phyloP scores from a whole-genome alignment of 2,888 invertebrate genomes.

The Scaptomyza tumidula region DNA sequence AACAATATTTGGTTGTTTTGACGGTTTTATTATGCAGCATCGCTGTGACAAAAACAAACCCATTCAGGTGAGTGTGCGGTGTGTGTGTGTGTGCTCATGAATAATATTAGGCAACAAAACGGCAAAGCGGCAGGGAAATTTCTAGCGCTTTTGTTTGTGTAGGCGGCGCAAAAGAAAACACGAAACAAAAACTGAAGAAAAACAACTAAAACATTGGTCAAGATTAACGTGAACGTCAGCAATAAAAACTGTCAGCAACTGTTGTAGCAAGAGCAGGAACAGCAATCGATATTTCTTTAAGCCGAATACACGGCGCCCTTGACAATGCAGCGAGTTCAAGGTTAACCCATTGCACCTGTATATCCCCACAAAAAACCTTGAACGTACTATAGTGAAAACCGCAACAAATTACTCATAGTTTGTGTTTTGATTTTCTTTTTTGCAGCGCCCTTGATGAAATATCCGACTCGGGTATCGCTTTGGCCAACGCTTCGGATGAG shows the following conservation, averaged over 20 bases:
- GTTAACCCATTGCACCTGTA: constrained; percentile 44
- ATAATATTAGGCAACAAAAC: constrained; percentile 5
- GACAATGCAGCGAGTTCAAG: constrained; percentile 64
- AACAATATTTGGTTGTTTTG: constrained; percentile 28
- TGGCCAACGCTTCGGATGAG: constrained; percentile 52
- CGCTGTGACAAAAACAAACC: constrained; percentile 23
- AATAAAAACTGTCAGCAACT: neutral
- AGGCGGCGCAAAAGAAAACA: constrained; percentile 13
- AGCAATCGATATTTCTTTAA: constrained; percentile 50
- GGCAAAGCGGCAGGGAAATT: constrained; percentile 21
- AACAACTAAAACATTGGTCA: neutral
- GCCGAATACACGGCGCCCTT: constrained; percentile 17
- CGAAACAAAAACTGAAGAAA: constrained; percentile 13
- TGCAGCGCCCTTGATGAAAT: constrained; percentile 42
- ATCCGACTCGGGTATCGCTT: constrained; percentile 42
- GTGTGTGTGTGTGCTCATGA: constrained; percentile 9
- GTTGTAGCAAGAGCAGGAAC: neutral
- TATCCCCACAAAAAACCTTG: neutral
- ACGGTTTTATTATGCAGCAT: constrained; percentile 34
- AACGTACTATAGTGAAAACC: neutral
- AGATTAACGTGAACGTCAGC: constrained; percentile 12
- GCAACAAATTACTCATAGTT: constrained; percentile 31
- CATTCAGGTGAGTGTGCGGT: constrained; percentile 48
- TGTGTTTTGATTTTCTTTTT: constrained; percentile 15
- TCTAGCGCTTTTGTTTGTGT: constrained; percentile 22